phyloP scores from a whole-genome alignment of 2,797 vertebrate species.

The Falco berigora region DNA sequence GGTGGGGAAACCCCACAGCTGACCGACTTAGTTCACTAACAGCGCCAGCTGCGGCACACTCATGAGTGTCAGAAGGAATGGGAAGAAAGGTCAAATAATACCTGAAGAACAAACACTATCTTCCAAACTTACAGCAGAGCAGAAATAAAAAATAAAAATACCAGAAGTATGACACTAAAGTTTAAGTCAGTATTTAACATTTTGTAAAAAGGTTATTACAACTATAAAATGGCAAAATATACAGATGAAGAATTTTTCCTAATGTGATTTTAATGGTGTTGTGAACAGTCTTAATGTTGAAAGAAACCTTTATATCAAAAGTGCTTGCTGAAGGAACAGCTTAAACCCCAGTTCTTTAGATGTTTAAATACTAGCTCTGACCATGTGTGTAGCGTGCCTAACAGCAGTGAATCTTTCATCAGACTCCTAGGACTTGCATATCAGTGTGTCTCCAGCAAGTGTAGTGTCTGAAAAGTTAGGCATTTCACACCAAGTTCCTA shows the following conservation, averaged over 20 bases:
- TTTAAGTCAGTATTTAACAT: background rate
- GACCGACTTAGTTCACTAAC: background rate
- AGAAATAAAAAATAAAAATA: background rate
- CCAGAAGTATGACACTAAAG: background rate
- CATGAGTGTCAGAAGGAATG: background rate
- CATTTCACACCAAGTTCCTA: background rate
- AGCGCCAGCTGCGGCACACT: background rate
- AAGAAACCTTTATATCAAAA: background rate
- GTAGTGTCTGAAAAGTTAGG: background rate
- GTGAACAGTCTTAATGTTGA: background rate
- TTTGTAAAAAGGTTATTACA: background rate
- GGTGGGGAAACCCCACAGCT: background rate
- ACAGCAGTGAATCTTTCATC: background rate
- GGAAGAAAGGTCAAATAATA: background rate
- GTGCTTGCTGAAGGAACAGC: background rate
- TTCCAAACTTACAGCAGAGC: background rate
- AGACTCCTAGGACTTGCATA: background rate
- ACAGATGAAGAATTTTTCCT: background rate
- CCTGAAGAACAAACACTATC: background rate
- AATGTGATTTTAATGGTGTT: background rate
- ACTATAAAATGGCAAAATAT: background rate
- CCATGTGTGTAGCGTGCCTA: background rate
- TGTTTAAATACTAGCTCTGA: background rate
- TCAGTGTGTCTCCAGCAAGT: background rate
- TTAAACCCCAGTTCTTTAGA: background rate